Base-by-base conservation (phyloP, 2,113 vertebrate genomes). In the Alouatta palliata region DNA sequence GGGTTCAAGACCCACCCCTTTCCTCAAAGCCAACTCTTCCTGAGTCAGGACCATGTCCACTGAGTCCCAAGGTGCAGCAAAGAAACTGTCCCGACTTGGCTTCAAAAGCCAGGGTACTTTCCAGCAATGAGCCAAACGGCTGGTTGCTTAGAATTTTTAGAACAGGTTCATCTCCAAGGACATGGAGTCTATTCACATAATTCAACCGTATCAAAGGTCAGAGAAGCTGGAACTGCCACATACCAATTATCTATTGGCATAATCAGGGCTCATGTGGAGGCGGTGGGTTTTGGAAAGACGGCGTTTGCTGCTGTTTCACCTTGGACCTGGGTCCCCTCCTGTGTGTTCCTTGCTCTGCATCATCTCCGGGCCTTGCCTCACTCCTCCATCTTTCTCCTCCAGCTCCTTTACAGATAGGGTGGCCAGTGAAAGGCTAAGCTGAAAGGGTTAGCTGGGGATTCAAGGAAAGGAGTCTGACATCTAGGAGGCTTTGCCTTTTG, bases 231-330 rank as follows among this genome's bases (percentile, higher is more conserved):
- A n/a, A 7, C 21, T 3, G 27, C 52, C 35, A 25, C 21, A 19
- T 25, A 14, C 4, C 19, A 10, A 1, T 40, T 45, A 47, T 37
- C 75, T 56, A 5, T 47, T 1, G 13, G 37, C 37, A 77, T 32
- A 25, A 5, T 7, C 54, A 13, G 35, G 77, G 8, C 14, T 6
- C 9, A 0, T 32, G 70, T n/a, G 30, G 45, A 20, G 8, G 40
- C 4, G 2, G 47, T 21, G 13, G 58, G 17, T 11, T 37, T 25
- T 25, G 11, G 1, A 21, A 21, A 32, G 13, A 10, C 0, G 14
- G 27, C 5, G 20, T 21, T 45, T 87, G 68, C 25, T 82, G 1
- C 45, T 64, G 16, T 21, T 66, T 56, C 11, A 12, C 20, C 35
- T 43, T 12, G 45, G 56, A 37, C 23, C 16, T 54, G 11, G 6